A percentile compares a stretch with the other conserved stretches of the same genome.
These are phyloP conservation scores for Pachydiplax longipennis DNA, from an alignment of 2,888 invertebrate species.

Conservation along the genomic window DNA sequence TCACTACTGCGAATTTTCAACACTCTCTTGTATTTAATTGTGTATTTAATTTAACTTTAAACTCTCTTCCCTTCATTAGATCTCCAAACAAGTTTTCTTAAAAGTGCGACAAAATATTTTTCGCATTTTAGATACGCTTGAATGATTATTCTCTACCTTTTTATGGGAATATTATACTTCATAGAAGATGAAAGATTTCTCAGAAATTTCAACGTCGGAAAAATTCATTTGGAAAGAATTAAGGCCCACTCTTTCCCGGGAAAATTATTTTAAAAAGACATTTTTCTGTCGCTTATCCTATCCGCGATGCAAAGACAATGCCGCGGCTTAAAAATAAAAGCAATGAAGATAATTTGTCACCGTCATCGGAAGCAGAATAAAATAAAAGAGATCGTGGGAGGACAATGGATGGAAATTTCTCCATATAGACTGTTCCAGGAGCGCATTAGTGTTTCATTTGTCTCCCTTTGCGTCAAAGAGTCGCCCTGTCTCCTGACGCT, in stretches of 20 bases:
- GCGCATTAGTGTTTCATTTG: conserved; percentile 34
- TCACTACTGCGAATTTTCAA: too few species aligned
- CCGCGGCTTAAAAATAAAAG: not conserved
- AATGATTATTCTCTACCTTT: not conserved
- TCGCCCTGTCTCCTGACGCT: not conserved
- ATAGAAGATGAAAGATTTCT: not conserved
- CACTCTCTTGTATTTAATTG: too few species aligned
- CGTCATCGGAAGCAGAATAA: not conserved
- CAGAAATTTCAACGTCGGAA: not conserved
- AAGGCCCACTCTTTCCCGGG: not conserved
- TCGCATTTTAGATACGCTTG: too few species aligned
- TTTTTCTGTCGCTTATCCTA: not conserved
- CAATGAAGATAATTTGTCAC: not conserved
- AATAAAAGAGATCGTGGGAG: not conserved
- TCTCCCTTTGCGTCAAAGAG: not conserved
- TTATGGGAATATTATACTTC: not conserved
- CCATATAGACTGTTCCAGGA: not conserved
- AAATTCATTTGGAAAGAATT: not conserved
- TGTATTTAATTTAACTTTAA: too few species aligned
- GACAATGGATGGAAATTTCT: not conserved
- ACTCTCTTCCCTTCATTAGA: too few species aligned
- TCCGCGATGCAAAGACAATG: not conserved
- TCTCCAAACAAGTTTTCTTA: too few species aligned
- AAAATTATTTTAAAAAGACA: not conserved
- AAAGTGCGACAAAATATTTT: too few species aligned